Conservation (phyloP, 2,113 vertebrate genomes). For the Prinia subflava region DNA sequence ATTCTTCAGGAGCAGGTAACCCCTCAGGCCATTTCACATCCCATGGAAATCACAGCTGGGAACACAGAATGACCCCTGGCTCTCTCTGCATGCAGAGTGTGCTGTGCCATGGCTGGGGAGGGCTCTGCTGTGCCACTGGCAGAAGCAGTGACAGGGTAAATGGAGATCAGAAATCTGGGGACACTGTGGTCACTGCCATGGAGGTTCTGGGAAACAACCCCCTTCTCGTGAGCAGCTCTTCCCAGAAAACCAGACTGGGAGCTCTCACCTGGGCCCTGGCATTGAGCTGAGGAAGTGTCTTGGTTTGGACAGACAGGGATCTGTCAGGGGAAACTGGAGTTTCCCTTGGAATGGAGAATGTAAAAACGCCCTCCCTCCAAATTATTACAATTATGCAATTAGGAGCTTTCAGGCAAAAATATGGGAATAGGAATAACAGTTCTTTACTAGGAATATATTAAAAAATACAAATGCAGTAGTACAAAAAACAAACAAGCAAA, state of each 20-base stretch:
- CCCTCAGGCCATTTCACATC: background rate
- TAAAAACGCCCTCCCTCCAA: too few relatives aligned
- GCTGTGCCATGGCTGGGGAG: background rate
- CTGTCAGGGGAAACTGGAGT: too few relatives aligned
- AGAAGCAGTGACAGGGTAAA: rapidly evolving
- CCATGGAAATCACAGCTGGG: background rate
- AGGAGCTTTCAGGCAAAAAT: too few relatives aligned
- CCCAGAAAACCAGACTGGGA: background rate
- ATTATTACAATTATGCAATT: too few relatives aligned
- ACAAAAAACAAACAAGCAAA: too few relatives aligned
- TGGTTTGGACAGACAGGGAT: too few relatives aligned
- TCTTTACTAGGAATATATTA: too few relatives aligned
- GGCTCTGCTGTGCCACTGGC: background rate
- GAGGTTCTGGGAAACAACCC: background rate
- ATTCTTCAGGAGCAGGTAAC: background rate
- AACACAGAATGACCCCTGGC: too few relatives aligned
- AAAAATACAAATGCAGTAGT: too few relatives aligned
- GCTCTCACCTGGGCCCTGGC: background rate
- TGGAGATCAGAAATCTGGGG: rapidly evolving
- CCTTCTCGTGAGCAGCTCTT: background rate
- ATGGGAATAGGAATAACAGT: too few relatives aligned
- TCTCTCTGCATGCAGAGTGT: background rate
- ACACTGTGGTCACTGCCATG: rapidly evolving
- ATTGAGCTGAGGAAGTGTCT: background rate
- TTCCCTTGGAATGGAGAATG: too few relatives aligned